Base-by-base conservation (phyloP, 2,797 vertebrate genomes). In the Pampus argenteus region DNA sequence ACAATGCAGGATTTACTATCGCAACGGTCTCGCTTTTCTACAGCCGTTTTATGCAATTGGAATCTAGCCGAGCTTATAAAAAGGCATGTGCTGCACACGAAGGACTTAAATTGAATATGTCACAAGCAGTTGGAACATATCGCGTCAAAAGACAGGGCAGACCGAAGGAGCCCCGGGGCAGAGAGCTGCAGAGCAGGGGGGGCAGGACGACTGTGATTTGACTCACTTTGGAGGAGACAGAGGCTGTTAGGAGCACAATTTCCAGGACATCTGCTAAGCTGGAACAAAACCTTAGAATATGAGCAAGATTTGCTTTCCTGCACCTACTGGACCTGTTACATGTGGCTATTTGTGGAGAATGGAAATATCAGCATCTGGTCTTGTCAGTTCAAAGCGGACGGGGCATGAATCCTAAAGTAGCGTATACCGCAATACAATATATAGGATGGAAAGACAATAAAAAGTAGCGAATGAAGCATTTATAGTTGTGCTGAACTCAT, bases 301-400 rank as follows among this genome's bases (percentile, higher is more conserved):
- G 9, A 47, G 29, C 13, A 55, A 25, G 29, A 28, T 63, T 38
- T 25, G 26, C 42, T 64, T 45, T 45, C 4, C 63, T 45, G 28
- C 26, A 67, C 31, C 55, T 34, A 36, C 61, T 40, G 26, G 14
- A 61, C 49, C 38, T 66, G 67, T 50, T 60, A 58, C 26, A 55
- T 52, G 14, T 17, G 29, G 5, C 6, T 38, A 14, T 44, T 45
- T 66, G 34, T 51, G 10, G 18, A 49, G 17, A n/a, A 31, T 23
- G n/a, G 17, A 61, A 68, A 67, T 34, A 23, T 52, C 25, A 54
- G 62, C 65, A 52, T 59, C 31, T 51, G 64, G 17, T 50, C 23
- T 14, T 61, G 28, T 49, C 59, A 38, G 26, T 22, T 71, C 34
- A 54, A 18, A 45, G 2, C 22, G 9, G 57, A 59, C 18, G 14